Evolutionary conservation across 2,113 vertebrate species (phyloP).

Genomic region (Rhipidura dahli): DNA sequence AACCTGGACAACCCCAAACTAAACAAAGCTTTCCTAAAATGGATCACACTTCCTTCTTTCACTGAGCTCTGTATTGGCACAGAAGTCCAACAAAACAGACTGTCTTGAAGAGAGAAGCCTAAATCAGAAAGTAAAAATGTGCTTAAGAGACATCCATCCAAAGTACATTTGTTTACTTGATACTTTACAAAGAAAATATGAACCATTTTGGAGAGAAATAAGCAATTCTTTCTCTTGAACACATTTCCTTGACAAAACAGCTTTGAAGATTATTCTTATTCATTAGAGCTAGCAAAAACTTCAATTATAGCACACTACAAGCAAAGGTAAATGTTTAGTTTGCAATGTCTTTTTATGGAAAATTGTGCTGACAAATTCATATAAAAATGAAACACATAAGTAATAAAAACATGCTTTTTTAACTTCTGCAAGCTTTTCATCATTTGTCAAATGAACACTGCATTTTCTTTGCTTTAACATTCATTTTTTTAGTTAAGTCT

Average conservation of each 20-base stretch:
- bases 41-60: not conserved
- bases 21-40: not conserved
- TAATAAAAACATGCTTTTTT: not conserved
- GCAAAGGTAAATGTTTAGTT: not conserved
- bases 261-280: not conserved
- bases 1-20: not conserved
- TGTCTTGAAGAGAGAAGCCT: not conserved
- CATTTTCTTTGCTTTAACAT: not conserved
- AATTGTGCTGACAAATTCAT: not conserved
- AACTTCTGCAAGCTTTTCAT: not conserved
- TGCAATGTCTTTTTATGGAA: not conserved
- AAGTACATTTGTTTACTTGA: not conserved
- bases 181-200: not conserved
- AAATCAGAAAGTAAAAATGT: not conserved
- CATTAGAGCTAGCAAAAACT: not conserved
- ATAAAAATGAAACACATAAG: not conserved
- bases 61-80: not conserved
- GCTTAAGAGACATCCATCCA: not conserved
- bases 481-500: not conserved
- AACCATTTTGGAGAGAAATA: not conserved
- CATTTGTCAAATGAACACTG: not conserved
- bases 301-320: not conserved
- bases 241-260: not conserved
- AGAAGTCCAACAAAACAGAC: not conserved
- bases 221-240: not conserved